These are phyloP conservation scores for Triops cancriformis DNA, from an alignment of 1,140 invertebrate genomes.

Conservation along the genomic window DNA sequence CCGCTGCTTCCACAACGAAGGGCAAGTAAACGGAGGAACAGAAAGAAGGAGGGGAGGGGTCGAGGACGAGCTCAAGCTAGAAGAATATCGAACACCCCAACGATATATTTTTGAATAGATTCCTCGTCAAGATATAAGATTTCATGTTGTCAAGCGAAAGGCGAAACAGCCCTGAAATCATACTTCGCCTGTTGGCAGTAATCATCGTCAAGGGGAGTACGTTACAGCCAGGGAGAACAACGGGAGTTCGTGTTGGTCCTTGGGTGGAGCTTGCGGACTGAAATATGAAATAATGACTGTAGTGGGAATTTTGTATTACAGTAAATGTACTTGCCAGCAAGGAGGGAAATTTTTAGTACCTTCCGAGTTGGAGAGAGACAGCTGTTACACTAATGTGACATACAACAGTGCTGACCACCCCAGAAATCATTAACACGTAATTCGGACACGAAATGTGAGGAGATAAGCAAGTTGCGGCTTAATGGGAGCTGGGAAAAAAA, in stretches of 20 bases:
- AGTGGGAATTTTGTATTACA: neutral
- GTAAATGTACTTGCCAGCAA: neutral
- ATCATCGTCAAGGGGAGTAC: neutral
- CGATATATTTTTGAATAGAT: too few relatives aligned
- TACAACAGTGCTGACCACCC: neutral
- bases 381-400: neutral
- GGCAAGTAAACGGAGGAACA: neutral
- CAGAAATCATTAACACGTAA: neutral
- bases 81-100: neutral
- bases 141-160: neutral
- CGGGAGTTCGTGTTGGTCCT: neutral
- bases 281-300: neutral
- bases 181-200: neutral
- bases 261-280: neutral
- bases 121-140: neutral
- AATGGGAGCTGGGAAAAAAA: neutral
- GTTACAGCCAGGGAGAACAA: neutral
- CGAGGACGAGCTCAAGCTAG: neutral
- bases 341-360: neutral
- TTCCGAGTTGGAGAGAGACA: neutral
- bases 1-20: neutral
- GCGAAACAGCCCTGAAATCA: neutral
- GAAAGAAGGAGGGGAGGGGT: neutral
- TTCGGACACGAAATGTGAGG: neutral
- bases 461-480: neutral